Conservation (phyloP, 2,113 vertebrate genomes). For the Sclerurus mexicanus region DNA sequence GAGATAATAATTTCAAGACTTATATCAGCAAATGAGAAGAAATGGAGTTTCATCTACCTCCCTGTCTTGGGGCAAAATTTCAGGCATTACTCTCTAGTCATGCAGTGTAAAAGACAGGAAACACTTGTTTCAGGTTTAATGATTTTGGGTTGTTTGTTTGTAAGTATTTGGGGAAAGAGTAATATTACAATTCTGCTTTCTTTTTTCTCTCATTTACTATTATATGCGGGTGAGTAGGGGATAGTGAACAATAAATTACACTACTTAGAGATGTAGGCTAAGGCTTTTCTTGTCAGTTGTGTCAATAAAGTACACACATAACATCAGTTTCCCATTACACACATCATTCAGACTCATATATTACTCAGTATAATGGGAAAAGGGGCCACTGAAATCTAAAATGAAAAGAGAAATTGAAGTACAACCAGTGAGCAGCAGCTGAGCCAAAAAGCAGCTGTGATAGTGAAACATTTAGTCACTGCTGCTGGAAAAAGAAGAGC, state of each 20-base stretch:
- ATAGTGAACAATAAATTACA: constrained; percentile 72
- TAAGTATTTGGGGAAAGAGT: constrained; percentile 20
- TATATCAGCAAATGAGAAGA: not conserved
- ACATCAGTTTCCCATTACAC: constrained; percentile 72
- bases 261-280: constrained; percentile 60
- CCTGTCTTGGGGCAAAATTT: not conserved
- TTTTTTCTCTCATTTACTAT: constrained; percentile 61
- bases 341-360: constrained; percentile 73
- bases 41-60: not conserved
- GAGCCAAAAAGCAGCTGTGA: constrained; percentile 48
- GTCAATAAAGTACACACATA: constrained; percentile 72
- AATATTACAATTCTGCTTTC: constrained; percentile 51
- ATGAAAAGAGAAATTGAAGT: constrained; percentile 76
- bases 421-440: constrained; percentile 37
- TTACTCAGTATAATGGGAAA: constrained; percentile 72
- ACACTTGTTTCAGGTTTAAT: constrained; percentile 22
- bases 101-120: not conserved
- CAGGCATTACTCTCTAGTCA: not conserved
- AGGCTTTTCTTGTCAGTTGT: constrained; percentile 59
- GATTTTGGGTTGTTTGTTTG: not conserved
- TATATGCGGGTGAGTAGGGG: constrained; percentile 52
- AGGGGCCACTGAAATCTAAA: constrained; percentile 59
- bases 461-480: constrained; percentile 50
- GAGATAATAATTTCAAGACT: not conserved
- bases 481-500: constrained; percentile 31